Base-by-base conservation (phyloP, 2,113 vertebrate species). In the Donacobius atricapilla region DNA sequence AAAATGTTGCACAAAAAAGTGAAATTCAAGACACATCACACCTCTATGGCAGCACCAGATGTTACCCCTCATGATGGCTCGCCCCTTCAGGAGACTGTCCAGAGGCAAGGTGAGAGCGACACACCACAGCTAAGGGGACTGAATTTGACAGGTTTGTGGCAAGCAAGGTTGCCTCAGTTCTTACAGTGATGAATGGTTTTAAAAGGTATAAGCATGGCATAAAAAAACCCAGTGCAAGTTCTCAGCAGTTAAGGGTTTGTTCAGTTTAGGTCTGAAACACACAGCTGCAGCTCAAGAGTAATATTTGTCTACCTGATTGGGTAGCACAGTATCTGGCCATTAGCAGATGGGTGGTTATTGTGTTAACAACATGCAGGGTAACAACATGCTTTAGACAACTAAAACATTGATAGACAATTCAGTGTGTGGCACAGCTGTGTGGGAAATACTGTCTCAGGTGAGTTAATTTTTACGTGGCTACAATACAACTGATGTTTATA, bases 1-100 rank as follows among this genome's bases (percentile, higher is more conserved):
- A 95, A 90, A 72, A 77, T 88, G 17, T 82, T 96, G 40, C 92
- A 92, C 77, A 88, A 92, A 70, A 94, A 92, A 40, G 76, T 90
- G 79, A 95, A 97, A 60, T 90, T 93, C 31, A 71, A 92, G 81
- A 48, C 93, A 4, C 66, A 92, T 91, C 77, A 42, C 31, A 21
- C 77, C 4, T 23, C 95, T 27, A 0, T 80, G 69, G 65, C 71
- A 71, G 60, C 48, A 35, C 56, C 94, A 54, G 72, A 87, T 40
- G 78, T 69, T 47, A 24, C 58, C 9, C 13, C 40, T 75, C 6
- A 7, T 42, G 82, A 64, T 71, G 53, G 47, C 79, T 91, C 22
- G 8, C 66, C 23, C 6, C 42, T 88, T 51, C 92, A 73, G n/a
- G 94, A 82, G 42, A 65, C 86, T 31, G 39, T 71, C 72, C 71